Evolutionary conservation across 1,140 invertebrate species (phyloP).

Genomic region (Drosophila sproati): DNA sequence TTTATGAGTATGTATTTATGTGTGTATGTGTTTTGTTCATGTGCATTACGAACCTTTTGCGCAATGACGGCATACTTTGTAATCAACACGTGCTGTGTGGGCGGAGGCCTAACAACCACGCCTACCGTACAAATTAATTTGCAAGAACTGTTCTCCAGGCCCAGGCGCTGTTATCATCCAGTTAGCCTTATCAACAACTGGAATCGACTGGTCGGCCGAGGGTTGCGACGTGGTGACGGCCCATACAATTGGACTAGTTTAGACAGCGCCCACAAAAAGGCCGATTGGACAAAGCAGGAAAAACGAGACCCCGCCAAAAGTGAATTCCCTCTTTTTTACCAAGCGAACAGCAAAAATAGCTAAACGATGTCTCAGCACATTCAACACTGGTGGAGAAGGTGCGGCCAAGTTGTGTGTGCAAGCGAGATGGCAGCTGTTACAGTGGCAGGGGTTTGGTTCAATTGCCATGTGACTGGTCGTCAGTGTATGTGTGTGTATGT

Average conservation of each 20-base stretch:
- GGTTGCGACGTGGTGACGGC: conserved; percentile 62
- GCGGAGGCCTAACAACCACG: conserved; percentile 80
- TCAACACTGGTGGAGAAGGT: conserved; percentile 59
- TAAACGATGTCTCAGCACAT: conserved; percentile 40
- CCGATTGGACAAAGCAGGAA: conserved; percentile 82
- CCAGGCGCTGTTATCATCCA: conserved; percentile 60
- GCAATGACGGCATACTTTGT: conserved; percentile 55
- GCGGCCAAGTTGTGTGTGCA: conserved; percentile 33
- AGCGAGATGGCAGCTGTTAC: conserved; percentile 55
- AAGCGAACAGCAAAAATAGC: conserved; percentile 69
- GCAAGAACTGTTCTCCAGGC: conserved; percentile 65
- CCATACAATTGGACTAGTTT: conserved; percentile 64
- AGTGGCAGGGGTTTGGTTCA: conserved; percentile 74
- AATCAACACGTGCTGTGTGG: conserved; percentile 64
- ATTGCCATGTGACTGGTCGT: conserved; percentile 71
- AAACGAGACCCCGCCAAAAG: conserved; percentile 85
- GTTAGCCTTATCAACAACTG: conserved; percentile 67
- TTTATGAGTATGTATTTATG: not conserved
- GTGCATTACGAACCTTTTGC: conserved; percentile 27
- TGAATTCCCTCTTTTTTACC: conserved; percentile 85
- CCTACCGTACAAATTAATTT: conserved; percentile 79
- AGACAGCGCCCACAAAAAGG: conserved; percentile 80
- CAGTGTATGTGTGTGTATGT: conserved; percentile 46
- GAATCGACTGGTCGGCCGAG: conserved; percentile 61
- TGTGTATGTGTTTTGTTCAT: not conserved